Evolutionary conservation across 1,140 invertebrate genomes (phyloP).

Genomic region (Tribolium madens): DNA sequence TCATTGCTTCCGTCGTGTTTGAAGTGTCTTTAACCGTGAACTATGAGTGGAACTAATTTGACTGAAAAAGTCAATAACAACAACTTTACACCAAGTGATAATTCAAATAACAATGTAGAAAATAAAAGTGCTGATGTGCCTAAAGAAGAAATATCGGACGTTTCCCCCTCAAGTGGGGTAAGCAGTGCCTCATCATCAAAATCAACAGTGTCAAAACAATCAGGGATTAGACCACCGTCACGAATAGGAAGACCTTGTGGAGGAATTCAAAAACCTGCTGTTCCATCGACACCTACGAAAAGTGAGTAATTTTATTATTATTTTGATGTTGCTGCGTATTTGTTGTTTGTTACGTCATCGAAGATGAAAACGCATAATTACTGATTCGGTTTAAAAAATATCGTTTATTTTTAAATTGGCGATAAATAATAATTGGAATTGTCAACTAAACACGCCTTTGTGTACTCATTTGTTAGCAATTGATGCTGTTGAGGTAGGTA

Average conservation of each 20-base stretch:
- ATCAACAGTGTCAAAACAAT: conserved; percentile 62
- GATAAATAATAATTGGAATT: conserved; percentile 3
- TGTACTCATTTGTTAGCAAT: neutral
- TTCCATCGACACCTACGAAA: conserved; percentile 70
- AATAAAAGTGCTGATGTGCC: conserved; percentile 18
- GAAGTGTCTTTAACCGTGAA: neutral
- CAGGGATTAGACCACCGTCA: conserved; percentile 72
- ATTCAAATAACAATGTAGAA: conserved; percentile 21
- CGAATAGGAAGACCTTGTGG: conserved; percentile 74
- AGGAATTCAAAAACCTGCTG: conserved; percentile 70
- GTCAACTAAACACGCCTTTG: neutral
- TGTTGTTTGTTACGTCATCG: conserved; percentile 12
- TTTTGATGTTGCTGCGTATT: conserved; percentile 35
- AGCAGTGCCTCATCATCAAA: conserved; percentile 35
- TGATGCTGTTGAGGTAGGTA: conserved; percentile 20
- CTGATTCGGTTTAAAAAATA: neutral
- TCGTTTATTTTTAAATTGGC: neutral
- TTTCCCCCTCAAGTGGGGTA: conserved; percentile 57
- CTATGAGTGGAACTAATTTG: conserved; percentile 4
- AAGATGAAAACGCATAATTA: conserved; percentile 18
- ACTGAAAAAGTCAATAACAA: conserved; percentile 25
- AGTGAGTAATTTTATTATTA: conserved; percentile 64
- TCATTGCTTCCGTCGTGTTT: neutral
- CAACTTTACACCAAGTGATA: conserved; percentile 17
- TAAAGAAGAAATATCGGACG: conserved; percentile 14